A percentile compares a stretch with the other conserved stretches of the same genome.
These are phyloP conservation scores for Montipora foliosa DNA, from an alignment of 64 coral and sea anemone species.

Conservation along the genomic window DNA sequence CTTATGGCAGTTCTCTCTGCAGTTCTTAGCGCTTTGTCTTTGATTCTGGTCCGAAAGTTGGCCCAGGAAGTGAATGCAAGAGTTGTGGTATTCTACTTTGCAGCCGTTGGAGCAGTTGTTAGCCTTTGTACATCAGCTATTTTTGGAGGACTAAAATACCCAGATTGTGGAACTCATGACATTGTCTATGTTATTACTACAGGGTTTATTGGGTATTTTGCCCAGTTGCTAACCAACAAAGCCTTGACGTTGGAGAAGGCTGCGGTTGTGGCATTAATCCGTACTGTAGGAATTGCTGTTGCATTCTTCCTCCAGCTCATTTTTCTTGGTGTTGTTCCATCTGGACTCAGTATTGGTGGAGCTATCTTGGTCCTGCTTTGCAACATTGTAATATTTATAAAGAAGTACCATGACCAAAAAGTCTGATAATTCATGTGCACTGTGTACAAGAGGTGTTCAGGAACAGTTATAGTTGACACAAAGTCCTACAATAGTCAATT, in stretches of 20 bases:
- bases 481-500: too few species aligned
- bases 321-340: background rate
- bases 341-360: constrained; percentile 58
- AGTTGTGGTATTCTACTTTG: constrained; percentile 64
- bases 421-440: background rate
- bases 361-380: constrained; percentile 51
- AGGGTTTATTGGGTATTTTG: constrained; percentile 36
- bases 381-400: constrained; percentile 57
- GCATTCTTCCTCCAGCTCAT: constrained; percentile 57
- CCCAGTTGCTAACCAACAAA: constrained; percentile 4
- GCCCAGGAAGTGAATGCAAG: constrained; percentile 8
- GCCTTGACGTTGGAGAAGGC: constrained; percentile 62
- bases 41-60: background rate
- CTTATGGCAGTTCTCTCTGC: constrained; percentile 41
- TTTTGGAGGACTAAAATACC: constrained; percentile 56
- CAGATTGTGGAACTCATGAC: constrained; percentile 58
- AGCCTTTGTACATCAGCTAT: background rate
- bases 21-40: background rate
- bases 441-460: too few species aligned
- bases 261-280: constrained; percentile 21
- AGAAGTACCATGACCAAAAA: constrained; percentile 11
- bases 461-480: too few species aligned
- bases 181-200: constrained; percentile 4
- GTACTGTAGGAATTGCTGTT: constrained; percentile 41
- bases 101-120: constrained; percentile 35